These are phyloP conservation scores for Enteromius thamalakanensis DNA, from an alignment of 2,797 vertebrate species.

Conservation along the genomic window DNA sequence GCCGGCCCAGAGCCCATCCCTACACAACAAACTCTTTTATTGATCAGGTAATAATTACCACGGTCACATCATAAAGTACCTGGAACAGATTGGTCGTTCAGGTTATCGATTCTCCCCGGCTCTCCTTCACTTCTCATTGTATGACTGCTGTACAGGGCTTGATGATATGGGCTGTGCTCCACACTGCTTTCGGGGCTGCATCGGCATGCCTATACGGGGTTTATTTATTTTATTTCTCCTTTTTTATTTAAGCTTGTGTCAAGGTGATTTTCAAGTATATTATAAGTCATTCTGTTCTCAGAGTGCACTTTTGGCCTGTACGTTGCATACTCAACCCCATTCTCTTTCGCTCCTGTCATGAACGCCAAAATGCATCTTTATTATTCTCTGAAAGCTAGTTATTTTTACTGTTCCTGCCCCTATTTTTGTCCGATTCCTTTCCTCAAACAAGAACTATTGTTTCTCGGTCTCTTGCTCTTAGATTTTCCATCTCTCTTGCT, in stretches of 20 bases:
- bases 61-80: conserved; percentile 83
- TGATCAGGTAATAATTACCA: conserved; percentile 82
- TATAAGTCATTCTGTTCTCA: background rate
- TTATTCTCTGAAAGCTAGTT: background rate
- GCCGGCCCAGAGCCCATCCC: conserved; percentile 61
- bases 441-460: conserved; percentile 63
- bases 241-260: conserved; percentile 6
- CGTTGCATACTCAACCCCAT: background rate
- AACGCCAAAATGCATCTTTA: conserved; percentile 8
- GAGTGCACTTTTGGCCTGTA: background rate
- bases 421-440: conserved; percentile 46
- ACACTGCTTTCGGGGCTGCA: conserved; percentile 58
- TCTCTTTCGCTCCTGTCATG: conserved; percentile 5
- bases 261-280: conserved; percentile 20
- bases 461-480: conserved; percentile 41
- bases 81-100: conserved; percentile 81
- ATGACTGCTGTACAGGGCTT: conserved; percentile 73
- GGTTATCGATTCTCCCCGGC: conserved; percentile 77
- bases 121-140: conserved; percentile 77
- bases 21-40: conserved; percentile 80
- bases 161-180: conserved; percentile 70
- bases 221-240: conserved; percentile 60
- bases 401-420: background rate
- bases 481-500: conserved; percentile 44
- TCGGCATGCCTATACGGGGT: conserved; percentile 62